phyloP scores from a whole-genome alignment of 2,797 vertebrate genomes.

The Synaphobranchus kaupii region DNA sequence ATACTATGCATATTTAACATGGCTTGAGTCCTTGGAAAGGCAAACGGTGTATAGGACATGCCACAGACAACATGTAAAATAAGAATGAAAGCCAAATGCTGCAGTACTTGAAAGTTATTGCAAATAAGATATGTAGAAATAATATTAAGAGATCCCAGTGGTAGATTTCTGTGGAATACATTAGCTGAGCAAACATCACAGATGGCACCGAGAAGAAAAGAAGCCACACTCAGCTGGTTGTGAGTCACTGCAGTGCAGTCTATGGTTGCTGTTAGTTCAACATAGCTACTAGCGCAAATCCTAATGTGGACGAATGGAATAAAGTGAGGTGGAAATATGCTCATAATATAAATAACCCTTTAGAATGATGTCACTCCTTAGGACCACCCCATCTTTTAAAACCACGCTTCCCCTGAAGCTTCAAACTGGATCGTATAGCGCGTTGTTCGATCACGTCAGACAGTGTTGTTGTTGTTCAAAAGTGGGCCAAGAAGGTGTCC shows the following conservation, averaged over 20 bases:
- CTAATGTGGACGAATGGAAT: not conserved
- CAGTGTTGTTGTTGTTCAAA: too few species aligned
- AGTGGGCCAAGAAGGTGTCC: too few species aligned
- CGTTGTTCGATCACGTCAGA: too few species aligned
- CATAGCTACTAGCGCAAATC: not conserved
- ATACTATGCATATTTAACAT: constrained; percentile 54
- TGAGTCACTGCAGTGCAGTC: constrained; percentile 8
- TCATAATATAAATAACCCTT: not conserved
- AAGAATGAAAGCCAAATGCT: not conserved
- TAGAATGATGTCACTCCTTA: too few species aligned
- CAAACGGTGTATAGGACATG: not conserved
- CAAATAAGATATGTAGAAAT: not conserved
- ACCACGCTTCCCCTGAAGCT: too few species aligned
- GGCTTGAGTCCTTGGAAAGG: constrained; percentile 30
- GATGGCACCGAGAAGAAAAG: not conserved
- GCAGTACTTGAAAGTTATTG: not conserved
- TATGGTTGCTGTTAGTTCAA: not conserved
- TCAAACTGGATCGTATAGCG: too few species aligned
- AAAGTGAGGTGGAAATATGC: not conserved
- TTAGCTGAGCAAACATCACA: not conserved
- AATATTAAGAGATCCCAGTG: not conserved
- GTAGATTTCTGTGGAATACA: not conserved
- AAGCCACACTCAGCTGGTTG: not conserved
- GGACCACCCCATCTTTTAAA: too few species aligned
- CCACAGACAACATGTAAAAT: not conserved